Evolutionary conservation across 2,888 invertebrate species (phyloP).

Genomic region (Stegophylla sp.): DNA sequence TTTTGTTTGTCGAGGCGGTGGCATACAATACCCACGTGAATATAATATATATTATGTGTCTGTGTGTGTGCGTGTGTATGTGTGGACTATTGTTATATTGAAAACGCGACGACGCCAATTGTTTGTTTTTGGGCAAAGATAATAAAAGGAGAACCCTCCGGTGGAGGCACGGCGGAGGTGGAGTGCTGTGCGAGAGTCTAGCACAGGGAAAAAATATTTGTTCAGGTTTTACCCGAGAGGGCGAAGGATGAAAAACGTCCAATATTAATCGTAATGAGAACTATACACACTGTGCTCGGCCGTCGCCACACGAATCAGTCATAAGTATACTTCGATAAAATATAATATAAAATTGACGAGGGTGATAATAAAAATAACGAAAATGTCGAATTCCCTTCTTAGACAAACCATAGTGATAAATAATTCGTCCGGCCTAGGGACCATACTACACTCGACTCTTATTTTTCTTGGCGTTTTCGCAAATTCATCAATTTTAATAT

Average conservation of each 20-base stretch:
- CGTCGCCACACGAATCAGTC: neutral
- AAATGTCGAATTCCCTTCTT: neutral
- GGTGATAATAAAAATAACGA: neutral
- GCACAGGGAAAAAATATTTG: slow-evolving; percentile 48
- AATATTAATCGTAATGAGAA: slow-evolving; percentile 41
- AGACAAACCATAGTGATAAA: neutral
- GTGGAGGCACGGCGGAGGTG: neutral
- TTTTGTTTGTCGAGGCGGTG: slow-evolving; percentile 21
- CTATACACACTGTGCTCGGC: neutral
- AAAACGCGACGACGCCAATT: slow-evolving; percentile 48
- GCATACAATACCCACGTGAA: slow-evolving; percentile 11
- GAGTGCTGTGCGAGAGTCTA: slow-evolving; percentile 11
- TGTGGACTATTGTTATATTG: slow-evolving; percentile 46
- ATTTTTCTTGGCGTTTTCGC: slow-evolving; percentile 24
- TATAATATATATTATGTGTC: neutral
- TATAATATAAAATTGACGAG: neutral
- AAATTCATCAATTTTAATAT: slow-evolving; percentile 46
- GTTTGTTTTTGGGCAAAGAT: slow-evolving; percentile 53
- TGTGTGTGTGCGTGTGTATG: neutral
- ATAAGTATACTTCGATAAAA: neutral
- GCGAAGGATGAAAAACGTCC: slow-evolving; percentile 24
- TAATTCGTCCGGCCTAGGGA: too few relatives aligned
- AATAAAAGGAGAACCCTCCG: slow-evolving; percentile 42
- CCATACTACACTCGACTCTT: neutral
- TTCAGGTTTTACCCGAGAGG: slow-evolving; percentile 41